phyloP scores from a whole-genome alignment of 2,797 vertebrate genomes.

The Tadarida brasiliensis region DNA sequence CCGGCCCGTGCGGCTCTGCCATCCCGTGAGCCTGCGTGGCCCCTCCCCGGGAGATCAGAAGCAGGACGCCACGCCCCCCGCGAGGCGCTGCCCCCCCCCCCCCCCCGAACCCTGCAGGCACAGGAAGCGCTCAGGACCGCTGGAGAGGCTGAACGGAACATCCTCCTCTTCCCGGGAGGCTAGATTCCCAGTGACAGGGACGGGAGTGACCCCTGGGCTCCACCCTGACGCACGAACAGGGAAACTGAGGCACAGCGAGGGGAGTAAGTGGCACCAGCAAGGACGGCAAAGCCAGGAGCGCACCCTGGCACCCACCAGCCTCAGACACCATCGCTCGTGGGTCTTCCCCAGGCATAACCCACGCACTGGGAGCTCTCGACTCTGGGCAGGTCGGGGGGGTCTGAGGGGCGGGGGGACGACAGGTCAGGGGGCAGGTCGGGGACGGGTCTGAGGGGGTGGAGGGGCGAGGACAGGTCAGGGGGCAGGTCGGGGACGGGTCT shows the following conservation, averaged over 20 bases:
- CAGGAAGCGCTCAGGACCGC: background rate
- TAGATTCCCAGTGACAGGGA: background rate
- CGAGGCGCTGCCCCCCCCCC: rapidly evolving
- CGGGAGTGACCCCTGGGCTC: background rate
- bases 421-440: rapidly evolving
- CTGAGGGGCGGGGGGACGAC: background rate
- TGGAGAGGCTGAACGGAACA: too few species aligned
- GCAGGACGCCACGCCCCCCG: too few species aligned
- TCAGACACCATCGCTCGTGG: background rate
- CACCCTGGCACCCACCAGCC: background rate
- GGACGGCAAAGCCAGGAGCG: background rate
- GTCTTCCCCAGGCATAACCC: background rate
- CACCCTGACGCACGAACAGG: rapidly evolving
- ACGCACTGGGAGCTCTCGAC: too few species aligned
- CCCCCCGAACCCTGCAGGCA: background rate
- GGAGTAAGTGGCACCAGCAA: background rate
- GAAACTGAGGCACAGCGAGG: background rate
- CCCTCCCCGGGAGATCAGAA: background rate
- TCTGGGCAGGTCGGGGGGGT: too few species aligned
- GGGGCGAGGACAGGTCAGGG: rapidly evolving
- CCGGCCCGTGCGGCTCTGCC: background rate
- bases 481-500: too few species aligned
- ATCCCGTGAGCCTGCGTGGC: background rate
- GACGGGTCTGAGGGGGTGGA: too few species aligned
- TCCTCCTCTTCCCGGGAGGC: background rate